Conservation (phyloP, 2,888 invertebrate genomes). For the Dynastes maya region DNA sequence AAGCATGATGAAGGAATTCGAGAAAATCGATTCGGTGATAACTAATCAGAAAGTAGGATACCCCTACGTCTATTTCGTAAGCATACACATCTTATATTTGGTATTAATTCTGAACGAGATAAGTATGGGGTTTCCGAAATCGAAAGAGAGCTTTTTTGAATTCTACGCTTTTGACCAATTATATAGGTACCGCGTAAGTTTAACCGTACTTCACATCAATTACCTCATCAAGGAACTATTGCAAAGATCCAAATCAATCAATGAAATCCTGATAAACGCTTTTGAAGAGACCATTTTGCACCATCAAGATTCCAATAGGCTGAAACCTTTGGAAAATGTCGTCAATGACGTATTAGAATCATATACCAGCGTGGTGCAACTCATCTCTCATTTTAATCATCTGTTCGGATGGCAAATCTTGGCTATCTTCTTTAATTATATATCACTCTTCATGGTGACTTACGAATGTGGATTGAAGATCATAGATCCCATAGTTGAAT, state of each 20-base stretch:
- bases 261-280: neutral
- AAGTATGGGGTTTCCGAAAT: neutral
- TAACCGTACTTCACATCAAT: neutral
- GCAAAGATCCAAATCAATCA: neutral
- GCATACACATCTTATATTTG: neutral
- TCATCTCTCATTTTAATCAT: neutral
- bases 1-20: neutral
- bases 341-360: neutral
- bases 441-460: neutral
- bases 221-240: neutral
- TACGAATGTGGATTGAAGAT: slow-evolving; percentile 8
- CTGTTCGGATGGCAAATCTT: slow-evolving; percentile 18
- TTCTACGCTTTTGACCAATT: neutral
- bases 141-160: neutral
- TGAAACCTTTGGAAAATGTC: neutral
- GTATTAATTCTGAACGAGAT: neutral
- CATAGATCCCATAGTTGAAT: neutral
- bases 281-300: neutral
- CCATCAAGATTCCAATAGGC: neutral
- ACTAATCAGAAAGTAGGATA: neutral
- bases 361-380: neutral
- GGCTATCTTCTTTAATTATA: neutral
- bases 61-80: neutral
- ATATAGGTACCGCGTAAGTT: slow-evolving; percentile 4
- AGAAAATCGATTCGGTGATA: neutral